Evolutionary conservation across 2,888 invertebrate species (phyloP).

Genomic region (Pantelozetes paolii): DNA sequence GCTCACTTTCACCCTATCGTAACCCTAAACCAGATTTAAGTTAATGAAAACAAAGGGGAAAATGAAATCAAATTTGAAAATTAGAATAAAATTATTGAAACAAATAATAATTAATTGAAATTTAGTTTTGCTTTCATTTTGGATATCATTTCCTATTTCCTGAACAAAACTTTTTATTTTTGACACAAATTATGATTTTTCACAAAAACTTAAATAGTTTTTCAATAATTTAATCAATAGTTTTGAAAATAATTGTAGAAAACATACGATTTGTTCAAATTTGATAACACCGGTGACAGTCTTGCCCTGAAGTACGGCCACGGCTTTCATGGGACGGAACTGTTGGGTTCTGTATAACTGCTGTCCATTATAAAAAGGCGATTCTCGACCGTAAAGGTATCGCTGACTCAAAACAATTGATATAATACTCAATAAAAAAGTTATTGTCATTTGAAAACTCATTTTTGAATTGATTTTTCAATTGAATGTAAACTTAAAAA

Average conservation of each 20-base stretch:
- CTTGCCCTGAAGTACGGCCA: constrained; percentile 80
- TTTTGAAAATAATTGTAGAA: too few species aligned
- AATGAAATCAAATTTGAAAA: too few species aligned
- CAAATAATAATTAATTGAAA: too few species aligned
- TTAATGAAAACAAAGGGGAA: too few species aligned
- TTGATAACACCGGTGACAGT: constrained; percentile 69
- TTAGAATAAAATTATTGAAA: too few species aligned
- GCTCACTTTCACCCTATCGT: constrained; percentile 57
- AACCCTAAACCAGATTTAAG: too few species aligned
- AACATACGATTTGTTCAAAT: constrained; percentile 70
- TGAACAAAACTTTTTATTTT: too few species aligned
- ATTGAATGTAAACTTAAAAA: neutral
- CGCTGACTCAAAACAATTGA: neutral
- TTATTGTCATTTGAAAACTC: neutral
- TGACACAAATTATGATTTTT: too few species aligned
- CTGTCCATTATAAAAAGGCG: neutral
- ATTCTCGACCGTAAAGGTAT: neutral
- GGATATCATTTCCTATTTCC: too few species aligned
- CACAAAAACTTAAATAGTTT: too few species aligned
- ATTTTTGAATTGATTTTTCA: neutral
- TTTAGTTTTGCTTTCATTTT: too few species aligned
- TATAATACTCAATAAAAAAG: neutral
- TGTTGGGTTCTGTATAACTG: neutral
- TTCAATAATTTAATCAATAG: too few species aligned
- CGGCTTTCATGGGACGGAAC: constrained; percentile 62